Evolutionary conservation across 2,113 vertebrate genomes (phyloP), one percentile per base, ranked within the genome.

Genomic region (Euleptes europaea): DNA sequence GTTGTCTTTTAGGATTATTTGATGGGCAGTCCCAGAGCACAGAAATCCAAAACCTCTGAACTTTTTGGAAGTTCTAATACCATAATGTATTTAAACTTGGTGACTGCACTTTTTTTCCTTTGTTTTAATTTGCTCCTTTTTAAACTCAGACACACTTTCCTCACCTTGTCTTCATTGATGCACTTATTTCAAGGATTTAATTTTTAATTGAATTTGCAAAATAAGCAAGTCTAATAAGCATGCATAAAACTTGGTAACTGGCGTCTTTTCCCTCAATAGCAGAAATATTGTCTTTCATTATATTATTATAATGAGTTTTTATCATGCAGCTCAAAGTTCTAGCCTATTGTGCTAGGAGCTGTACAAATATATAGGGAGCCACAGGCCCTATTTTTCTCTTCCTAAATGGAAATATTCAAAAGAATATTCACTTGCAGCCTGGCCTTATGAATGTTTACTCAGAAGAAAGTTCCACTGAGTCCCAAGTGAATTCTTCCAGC

Each of bases 1-100:
- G 83, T 77, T 77, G 73, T 69, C 84, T 80, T 80, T 80, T 80
- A 80, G 44, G 26, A 15, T 28, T 78, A 33, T 47, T 80, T 80
- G 65, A 66, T 49, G 42, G 77, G 67, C 84, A 15, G 40, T 63
- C 40, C 40, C 77, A 79, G 40, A 73, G 63, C 44, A 72, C 3
- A 49, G 67, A 49, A 73, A 85, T 65, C 69, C 65, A 38, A 85
- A 80, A 72, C 21, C 47, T n/a, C 60, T 87, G 67, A 73, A 78
- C 54, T 79, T 78, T 3, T 77, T 38, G 54, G 42, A 78, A 87
- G 74, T 49, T 40, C 74, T 49, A 78, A 11, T 54, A 14, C 67
- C 28, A 40, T 9, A 47, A 35, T 70, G 63, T 23, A 63, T 35
- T 17, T 40, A 15, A 79, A 79, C 33, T 73, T 42, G 21, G 19